A percentile compares a stretch with the other conserved stretches of the same genome.
phyloP scores from a whole-genome alignment of 2,797 vertebrate genomes.

The Tapirus indicus region DNA sequence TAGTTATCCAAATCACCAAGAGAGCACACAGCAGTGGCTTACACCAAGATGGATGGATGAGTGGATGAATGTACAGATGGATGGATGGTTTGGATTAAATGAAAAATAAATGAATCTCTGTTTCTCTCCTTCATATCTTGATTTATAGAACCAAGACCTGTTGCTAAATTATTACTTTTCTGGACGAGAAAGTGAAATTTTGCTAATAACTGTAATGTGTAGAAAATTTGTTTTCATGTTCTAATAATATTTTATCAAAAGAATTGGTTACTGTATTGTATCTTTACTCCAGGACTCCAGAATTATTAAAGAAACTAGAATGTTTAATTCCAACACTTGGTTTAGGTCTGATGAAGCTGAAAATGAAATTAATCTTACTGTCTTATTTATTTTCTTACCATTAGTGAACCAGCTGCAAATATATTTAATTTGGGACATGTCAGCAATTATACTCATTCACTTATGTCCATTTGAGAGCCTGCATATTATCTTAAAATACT shows the following conservation, averaged over 20 bases:
- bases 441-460: neutral
- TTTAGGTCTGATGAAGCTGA: neutral
- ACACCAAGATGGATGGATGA: neutral
- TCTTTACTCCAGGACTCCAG: neutral
- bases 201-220: neutral
- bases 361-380: conserved; percentile 40
- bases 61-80: neutral
- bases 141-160: neutral
- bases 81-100: neutral
- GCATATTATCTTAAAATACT: conserved; percentile 26
- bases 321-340: neutral
- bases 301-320: conserved; percentile 17
- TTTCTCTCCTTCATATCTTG: neutral
- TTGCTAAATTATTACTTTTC: neutral
- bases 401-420: conserved; percentile 25
- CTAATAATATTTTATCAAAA: conserved; percentile 11
- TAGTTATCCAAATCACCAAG: neutral
- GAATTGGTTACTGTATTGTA: neutral
- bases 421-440: conserved; percentile 32
- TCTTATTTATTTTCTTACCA: conserved; percentile 27
- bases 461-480: neutral
- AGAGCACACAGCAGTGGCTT: neutral
- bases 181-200: conserved; percentile 1
- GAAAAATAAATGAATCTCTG: neutral
- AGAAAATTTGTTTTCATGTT: neutral